Conservation (phyloP, 2,888 invertebrate species). For the Rhingia campestris region DNA sequence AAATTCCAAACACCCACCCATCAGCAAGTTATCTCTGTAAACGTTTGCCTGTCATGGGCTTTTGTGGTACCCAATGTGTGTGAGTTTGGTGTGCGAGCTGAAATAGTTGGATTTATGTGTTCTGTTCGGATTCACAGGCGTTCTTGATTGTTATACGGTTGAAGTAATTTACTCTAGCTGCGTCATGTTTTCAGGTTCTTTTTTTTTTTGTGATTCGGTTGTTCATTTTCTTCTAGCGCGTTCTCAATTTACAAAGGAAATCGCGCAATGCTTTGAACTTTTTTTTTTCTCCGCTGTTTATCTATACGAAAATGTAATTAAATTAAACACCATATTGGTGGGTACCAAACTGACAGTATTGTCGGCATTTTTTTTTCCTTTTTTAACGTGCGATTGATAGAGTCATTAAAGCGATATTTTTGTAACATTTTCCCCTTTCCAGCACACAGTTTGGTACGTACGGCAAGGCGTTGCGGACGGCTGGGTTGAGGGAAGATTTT, state of each 20-base stretch:
- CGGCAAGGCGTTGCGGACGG: neutral
- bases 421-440: neutral
- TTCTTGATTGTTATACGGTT: slow-evolving; percentile 55
- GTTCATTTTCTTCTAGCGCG: slow-evolving; percentile 8
- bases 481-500: slow-evolving; percentile 8
- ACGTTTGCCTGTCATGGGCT: slow-evolving; percentile 46
- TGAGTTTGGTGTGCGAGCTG: slow-evolving; percentile 13
- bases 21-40: slow-evolving; percentile 30
- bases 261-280: slow-evolving; percentile 65
- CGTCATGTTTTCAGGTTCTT: slow-evolving; percentile 44
- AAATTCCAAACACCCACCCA: slow-evolving; percentile 63
- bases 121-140: slow-evolving; percentile 12
- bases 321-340: slow-evolving; percentile 66
- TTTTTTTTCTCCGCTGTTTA: slow-evolving; percentile 41
- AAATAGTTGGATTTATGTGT: slow-evolving; percentile 11
- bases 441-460: neutral
- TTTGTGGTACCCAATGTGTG: slow-evolving; percentile 27
- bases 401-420: slow-evolving; percentile 52
- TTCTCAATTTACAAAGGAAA: slow-evolving; percentile 6
- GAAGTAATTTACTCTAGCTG: slow-evolving; percentile 57
- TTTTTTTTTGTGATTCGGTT: slow-evolving; percentile 7
- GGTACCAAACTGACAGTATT: slow-evolving; percentile 19
- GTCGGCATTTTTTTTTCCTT: slow-evolving; percentile 16
- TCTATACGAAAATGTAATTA: slow-evolving; percentile 69
- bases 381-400: slow-evolving; percentile 51